These are phyloP conservation scores for Elaeidobius kamerunicus DNA, from an alignment of 2,888 invertebrate species.

Conservation along the genomic window DNA sequence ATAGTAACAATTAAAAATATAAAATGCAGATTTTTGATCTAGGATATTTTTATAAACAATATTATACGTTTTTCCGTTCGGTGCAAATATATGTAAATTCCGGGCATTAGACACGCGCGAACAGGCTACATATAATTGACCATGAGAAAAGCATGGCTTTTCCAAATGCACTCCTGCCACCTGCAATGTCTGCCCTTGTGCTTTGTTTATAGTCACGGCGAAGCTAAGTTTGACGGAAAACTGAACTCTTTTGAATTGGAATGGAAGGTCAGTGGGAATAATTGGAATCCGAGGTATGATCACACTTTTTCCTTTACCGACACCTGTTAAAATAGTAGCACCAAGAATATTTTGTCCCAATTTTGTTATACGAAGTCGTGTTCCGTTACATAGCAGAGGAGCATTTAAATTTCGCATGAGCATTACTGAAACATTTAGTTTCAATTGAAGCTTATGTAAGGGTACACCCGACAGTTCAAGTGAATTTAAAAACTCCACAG, in stretches of 20 bases:
- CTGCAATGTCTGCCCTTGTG: conserved; percentile 4
- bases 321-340: conserved; percentile 5
- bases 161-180: conserved; percentile 3
- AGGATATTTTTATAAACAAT: no score
- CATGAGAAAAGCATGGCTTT: no score
- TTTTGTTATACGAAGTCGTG: conserved; percentile 17
- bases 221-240: conserved; percentile 16
- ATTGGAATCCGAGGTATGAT: conserved; percentile 20
- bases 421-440: conserved; percentile 24
- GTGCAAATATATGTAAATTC: no score
- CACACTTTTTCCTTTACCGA: conserved; percentile 12
- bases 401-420: conserved; percentile 25
- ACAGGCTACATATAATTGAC: conserved; percentile 2
- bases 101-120: conserved; percentile 1
- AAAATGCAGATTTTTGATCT: no score
- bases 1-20: no score
- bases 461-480: conserved; percentile 24
- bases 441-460: conserved; percentile 29
- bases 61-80: no score
- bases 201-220: conserved; percentile 4
- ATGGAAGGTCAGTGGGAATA: conserved; percentile 17
- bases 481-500: conserved; percentile 18
- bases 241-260: conserved; percentile 15
- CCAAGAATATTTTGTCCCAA: conserved; percentile 2
- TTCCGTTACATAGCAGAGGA: conserved; percentile 28